A percentile compares a stretch with the other conserved stretches of the same genome.
These are phyloP conservation scores for Charaxes varanes DNA, from an alignment of 1,140 invertebrate genomes.

Conservation along the genomic window DNA sequence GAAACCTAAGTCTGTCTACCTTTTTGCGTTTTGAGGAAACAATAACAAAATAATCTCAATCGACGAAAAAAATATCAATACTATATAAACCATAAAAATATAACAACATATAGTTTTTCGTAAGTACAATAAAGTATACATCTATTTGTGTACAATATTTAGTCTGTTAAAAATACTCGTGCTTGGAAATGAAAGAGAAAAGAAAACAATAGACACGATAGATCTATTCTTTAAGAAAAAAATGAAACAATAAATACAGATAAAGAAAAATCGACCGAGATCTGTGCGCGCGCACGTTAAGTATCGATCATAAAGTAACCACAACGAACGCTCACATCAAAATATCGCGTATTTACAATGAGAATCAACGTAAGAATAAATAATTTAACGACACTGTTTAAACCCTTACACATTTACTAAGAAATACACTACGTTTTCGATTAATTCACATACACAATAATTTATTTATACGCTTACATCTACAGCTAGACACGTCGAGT, in stretches of 20 bases:
- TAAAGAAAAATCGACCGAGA: slow-evolving; percentile 49
- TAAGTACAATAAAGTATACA: slow-evolving; percentile 25
- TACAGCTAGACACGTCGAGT: slow-evolving; percentile 50
- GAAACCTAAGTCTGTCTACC: slow-evolving; percentile 61
- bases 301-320: slow-evolving; percentile 64
- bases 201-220: slow-evolving; percentile 7
- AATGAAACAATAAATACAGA: slow-evolving; percentile 20
- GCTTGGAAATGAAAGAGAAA: neutral
- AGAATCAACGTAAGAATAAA: slow-evolving; percentile 71
- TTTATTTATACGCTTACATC: slow-evolving; percentile 56
- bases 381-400: slow-evolving; percentile 69
- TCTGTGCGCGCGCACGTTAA: slow-evolving; percentile 42
- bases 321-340: slow-evolving; percentile 64
- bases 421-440: slow-evolving; percentile 51
- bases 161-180: neutral
- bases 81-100: slow-evolving; percentile 26
- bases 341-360: slow-evolving; percentile 67
- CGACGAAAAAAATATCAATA: slow-evolving; percentile 27
- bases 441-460: slow-evolving; percentile 61
- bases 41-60: slow-evolving; percentile 48
- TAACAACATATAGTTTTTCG: slow-evolving; percentile 23
- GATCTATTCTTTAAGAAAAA: slow-evolving; percentile 5
- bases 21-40: slow-evolving; percentile 32
- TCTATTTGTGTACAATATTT: no score
- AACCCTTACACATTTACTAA: slow-evolving; percentile 65